Conservation (phyloP, 1,140 invertebrate genomes). For the Sipha flava region DNA sequence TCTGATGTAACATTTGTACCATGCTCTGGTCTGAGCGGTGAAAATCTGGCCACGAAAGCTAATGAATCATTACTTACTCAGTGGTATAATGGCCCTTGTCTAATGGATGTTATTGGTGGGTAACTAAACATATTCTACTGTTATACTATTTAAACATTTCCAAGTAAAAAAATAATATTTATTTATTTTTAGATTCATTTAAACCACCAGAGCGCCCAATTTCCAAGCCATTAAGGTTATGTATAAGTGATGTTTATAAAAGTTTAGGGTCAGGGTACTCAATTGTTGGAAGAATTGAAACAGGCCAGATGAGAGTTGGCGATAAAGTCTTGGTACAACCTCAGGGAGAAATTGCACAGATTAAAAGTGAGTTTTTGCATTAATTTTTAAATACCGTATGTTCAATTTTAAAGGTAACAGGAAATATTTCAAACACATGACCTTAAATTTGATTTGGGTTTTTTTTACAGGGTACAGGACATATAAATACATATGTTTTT, state of each 20-base stretch:
- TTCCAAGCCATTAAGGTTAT: slow-evolving; percentile 81
- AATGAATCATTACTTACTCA: slow-evolving; percentile 55
- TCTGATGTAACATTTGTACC: slow-evolving; percentile 84
- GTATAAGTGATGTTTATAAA: slow-evolving; percentile 92
- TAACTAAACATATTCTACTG: neutral
- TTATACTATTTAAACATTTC: neutral
- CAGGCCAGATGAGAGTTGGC: slow-evolving; percentile 72
- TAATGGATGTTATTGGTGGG: slow-evolving; percentile 55
- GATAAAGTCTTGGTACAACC: slow-evolving; percentile 87
- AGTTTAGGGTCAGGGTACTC: slow-evolving; percentile 78
- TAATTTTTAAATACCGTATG: neutral
- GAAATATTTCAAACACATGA: no score
- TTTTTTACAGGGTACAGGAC: no score
- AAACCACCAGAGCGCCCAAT: slow-evolving; percentile 75
- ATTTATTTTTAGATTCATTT: slow-evolving; percentile 58
- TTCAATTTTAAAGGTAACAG: no score
- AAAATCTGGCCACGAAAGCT: slow-evolving; percentile 72
- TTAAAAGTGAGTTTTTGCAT: slow-evolving; percentile 53
- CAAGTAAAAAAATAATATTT: neutral
- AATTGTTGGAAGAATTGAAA: slow-evolving; percentile 82
- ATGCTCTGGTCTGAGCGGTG: slow-evolving; percentile 88
- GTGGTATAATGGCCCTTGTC: slow-evolving; percentile 82
- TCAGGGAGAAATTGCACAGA: slow-evolving; percentile 62
- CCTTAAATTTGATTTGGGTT: no score
- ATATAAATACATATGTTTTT: no score